Base-by-base conservation (phyloP, 2,113 vertebrate species). In the Brachirus orientalis region DNA sequence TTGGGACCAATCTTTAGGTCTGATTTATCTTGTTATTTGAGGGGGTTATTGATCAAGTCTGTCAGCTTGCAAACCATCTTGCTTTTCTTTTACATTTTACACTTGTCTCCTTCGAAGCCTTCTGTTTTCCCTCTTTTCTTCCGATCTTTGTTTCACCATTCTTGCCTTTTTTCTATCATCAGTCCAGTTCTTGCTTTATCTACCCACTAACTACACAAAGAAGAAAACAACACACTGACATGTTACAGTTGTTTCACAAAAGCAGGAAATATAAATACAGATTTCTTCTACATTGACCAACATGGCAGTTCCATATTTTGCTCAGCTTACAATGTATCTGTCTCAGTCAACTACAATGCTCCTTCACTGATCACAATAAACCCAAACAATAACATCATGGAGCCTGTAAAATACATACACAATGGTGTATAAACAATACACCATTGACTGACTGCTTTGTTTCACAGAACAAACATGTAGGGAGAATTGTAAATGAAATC, bases 361-460 rank as follows among this genome's bases (percentile, higher is more conserved):
- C 59, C 70, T 80, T 73, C 51, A 71, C 76, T 54, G 78, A 85
- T 86, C 79, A 86, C 85, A 89, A 88, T 87, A 73, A 77, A 72
- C 82, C 71, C 76, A 73, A 79, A 88, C 88, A 89, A 88, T 88
- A 84, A 84, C 81, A 86, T 69, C 44, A 70, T 53, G 53, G 74
- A 70, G 80, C 46, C 69, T 79, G 57, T 77, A 76, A 79, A 75
- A 53, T 69, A 52, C 69, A 77, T 56, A 71, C 76, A 60, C 75
- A 54, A 35, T 61, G 67, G 38, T 67, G 74, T 59, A 56, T 67
- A 77, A 72, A 89, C 87, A 89, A 89, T 89, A 46, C 61, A 10
- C 77, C 80, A 86, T 84, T 87, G 87, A 91, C 83, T 66, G 22
- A 10, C 47, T 33, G 79, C 82, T 89, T 91, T 90, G 86, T 90